phyloP scores from a whole-genome alignment of 2,888 invertebrate genomes.

The Notodonta dromedarius region DNA sequence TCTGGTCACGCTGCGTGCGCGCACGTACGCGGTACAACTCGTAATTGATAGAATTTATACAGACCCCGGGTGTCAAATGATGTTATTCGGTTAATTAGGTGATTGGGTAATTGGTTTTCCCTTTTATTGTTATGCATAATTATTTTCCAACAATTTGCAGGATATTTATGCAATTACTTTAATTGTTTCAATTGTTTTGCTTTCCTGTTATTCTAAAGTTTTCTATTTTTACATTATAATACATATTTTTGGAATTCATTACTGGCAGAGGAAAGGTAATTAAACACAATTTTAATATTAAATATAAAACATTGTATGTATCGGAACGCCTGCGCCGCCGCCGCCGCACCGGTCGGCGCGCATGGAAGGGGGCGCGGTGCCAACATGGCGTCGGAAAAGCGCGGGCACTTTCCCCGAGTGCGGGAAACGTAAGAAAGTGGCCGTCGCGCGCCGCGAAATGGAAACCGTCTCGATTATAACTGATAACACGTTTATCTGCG shows the following conservation, averaged over 20 bases:
- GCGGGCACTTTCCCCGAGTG: slow-evolving; percentile 79
- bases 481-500: slow-evolving; percentile 68
- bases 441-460: slow-evolving; percentile 72
- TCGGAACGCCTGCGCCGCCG: slow-evolving; percentile 15
- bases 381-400: slow-evolving; percentile 83
- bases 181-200: background rate
- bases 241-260: background rate
- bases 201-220: background rate
- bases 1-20: slow-evolving; percentile 51
- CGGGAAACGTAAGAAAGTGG: slow-evolving; percentile 82
- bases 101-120: background rate
- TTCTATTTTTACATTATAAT: background rate
- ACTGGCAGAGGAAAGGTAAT: no score
- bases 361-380: slow-evolving; percentile 44
- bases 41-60: slow-evolving; percentile 24
- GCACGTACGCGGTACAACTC: slow-evolving; percentile 31
- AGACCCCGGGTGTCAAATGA: background rate
- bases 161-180: slow-evolving; percentile 5
- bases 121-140: background rate
- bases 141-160: background rate
- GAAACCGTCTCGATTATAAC: slow-evolving; percentile 75
- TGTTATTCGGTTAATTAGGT: background rate
- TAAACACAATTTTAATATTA: background rate
- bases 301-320: slow-evolving; percentile 11
- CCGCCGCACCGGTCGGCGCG: slow-evolving; percentile 14